Conservation (phyloP, 2,113 vertebrate species). For the Paedocypris sp. region DNA sequence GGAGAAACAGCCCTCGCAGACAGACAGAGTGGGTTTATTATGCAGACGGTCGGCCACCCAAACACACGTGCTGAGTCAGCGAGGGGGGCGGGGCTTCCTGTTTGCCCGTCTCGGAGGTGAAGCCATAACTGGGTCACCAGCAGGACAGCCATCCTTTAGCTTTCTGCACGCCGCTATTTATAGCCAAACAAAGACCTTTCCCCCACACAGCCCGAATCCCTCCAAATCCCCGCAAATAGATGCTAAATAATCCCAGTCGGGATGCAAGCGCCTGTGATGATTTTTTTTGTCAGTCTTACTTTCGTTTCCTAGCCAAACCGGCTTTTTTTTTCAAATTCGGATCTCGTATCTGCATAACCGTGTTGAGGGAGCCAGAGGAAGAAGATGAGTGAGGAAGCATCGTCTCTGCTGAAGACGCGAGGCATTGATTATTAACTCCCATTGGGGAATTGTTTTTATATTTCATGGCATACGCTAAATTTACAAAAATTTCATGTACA, state of each 20-base stretch:
- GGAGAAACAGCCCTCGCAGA: not conserved
- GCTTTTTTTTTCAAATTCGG: too few relatives aligned
- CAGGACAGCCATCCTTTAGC: constrained; percentile 5
- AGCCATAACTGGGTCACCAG: constrained; percentile 51
- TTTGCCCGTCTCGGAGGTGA: constrained; percentile 22
- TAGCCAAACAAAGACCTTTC: constrained; percentile 56
- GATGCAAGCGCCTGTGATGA: not conserved
- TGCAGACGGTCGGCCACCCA: not conserved
- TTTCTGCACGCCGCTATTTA: constrained; percentile 44
- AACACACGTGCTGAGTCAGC: constrained; percentile 15
- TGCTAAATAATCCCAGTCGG: not conserved
- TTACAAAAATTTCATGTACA: too few relatives aligned
- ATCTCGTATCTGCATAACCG: too few relatives aligned
- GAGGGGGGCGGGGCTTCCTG: not conserved
- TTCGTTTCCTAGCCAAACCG: too few relatives aligned
- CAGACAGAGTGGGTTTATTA: not conserved
- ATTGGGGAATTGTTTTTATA: too few relatives aligned
- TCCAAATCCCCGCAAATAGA: constrained; percentile 41
- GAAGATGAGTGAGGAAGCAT: too few relatives aligned
- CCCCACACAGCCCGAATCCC: constrained; percentile 34
- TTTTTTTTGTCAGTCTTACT: too few relatives aligned
- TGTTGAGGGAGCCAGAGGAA: too few relatives aligned
- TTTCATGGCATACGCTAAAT: too few relatives aligned
- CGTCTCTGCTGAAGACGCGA: not conserved
- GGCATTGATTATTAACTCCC: constrained; percentile 23